Percentiles rank a stretch among this genome's conserved stretches.
Evolutionary conservation across 2,113 vertebrate species (phyloP).

Genomic region (Mastomys coucha): DNA sequence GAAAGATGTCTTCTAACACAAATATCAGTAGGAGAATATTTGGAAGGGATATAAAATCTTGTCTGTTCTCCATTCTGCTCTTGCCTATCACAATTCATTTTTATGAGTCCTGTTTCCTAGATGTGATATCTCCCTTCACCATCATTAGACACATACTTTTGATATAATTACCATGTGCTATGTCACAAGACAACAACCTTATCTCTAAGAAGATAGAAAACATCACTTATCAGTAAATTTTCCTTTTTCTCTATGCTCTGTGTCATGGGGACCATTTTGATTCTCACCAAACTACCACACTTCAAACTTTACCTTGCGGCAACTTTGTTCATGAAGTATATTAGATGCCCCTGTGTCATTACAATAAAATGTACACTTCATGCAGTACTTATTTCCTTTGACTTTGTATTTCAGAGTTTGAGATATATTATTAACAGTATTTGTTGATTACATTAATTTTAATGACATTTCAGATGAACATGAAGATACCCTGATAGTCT

Average conservation of each 20-base stretch:
- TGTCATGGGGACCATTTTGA: background rate
- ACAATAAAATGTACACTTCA: background rate
- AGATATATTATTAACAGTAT: background rate
- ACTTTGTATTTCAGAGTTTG: background rate
- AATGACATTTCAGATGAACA: background rate
- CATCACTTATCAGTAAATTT: background rate
- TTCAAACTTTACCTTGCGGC: background rate
- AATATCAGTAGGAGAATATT: background rate
- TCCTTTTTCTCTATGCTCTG: background rate
- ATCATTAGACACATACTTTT: background rate
- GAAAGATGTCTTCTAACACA: background rate
- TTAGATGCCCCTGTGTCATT: background rate
- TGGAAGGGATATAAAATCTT: background rate
- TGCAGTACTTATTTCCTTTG: background rate
- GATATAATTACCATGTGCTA: background rate
- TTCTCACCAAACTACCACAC: background rate
- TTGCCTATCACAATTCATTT: background rate
- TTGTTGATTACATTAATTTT: background rate
- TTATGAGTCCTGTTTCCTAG: background rate
- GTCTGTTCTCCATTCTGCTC: background rate
- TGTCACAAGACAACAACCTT: background rate
- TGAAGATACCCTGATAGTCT: background rate
- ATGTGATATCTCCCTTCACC: background rate
- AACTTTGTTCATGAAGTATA: background rate
- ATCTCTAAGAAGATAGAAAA: background rate